Evolutionary conservation across 2,113 vertebrate species (phyloP).

Genomic region (Oncorhynchus nerka): DNA sequence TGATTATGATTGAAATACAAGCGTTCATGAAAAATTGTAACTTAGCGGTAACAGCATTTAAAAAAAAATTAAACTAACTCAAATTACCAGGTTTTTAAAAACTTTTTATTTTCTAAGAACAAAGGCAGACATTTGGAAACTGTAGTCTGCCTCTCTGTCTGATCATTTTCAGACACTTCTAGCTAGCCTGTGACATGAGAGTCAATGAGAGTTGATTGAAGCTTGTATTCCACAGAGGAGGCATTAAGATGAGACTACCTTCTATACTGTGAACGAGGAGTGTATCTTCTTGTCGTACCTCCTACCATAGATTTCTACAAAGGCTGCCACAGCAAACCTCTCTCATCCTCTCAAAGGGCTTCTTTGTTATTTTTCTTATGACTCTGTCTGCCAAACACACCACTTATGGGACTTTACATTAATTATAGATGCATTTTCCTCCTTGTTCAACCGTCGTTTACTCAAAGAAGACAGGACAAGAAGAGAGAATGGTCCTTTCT

Average conservation of each 20-base stretch:
- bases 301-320: slow-evolving; percentile 52
- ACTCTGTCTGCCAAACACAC: slow-evolving; percentile 34
- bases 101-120: slow-evolving; percentile 28
- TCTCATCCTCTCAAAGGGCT: slow-evolving; percentile 31
- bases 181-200: slow-evolving; percentile 36
- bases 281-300: slow-evolving; percentile 51
- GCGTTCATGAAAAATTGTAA: slow-evolving; percentile 1
- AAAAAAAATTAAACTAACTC: slow-evolving; percentile 16
- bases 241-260: slow-evolving; percentile 50
- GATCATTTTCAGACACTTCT: slow-evolving; percentile 48
- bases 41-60: slow-evolving; percentile 13
- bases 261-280: slow-evolving; percentile 47
- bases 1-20: slow-evolving; percentile 10
- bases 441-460: slow-evolving; percentile 43
- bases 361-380: slow-evolving; percentile 45
- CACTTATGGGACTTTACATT: slow-evolving; percentile 60
- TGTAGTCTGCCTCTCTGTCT: slow-evolving; percentile 39
- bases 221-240: slow-evolving; percentile 57
- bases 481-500: slow-evolving; percentile 14
- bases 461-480: slow-evolving; percentile 40
- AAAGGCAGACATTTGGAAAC: slow-evolving; percentile 46
- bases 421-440: slow-evolving; percentile 60
- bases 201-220: slow-evolving; percentile 58
- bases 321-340: slow-evolving; percentile 23
- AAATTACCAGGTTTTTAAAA: neutral